Base-by-base conservation (phyloP, 2,113 vertebrate species). In the Hylia prasina region DNA sequence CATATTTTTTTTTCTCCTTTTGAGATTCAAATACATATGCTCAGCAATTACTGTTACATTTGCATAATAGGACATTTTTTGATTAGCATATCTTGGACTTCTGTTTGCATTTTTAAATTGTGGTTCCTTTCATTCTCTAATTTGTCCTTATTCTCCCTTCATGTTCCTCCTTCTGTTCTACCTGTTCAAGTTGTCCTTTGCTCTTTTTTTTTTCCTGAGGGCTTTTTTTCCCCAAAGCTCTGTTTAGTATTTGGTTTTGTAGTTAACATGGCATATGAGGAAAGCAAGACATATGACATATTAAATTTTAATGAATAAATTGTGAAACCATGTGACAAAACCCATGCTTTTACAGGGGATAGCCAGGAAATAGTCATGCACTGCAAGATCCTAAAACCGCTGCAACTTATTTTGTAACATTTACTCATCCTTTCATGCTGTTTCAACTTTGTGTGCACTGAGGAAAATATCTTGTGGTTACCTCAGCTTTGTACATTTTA, bases 51-150 rank as follows among this genome's bases (percentile, higher is more conserved):
- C 95, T 95, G 86, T 91, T 97, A 88, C 70, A 35, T 48, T 95
- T 94, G 93, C 79, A 97, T 95, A 94, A 93, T 60, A 73, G 82
- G 92, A 79, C 69, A 69, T 94, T 97, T 95, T 86, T 72, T 76
- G 60, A 97, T 97, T 98, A 94, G 81, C 96, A 92, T 96, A 82
- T 85, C 89, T 96, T 95, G 79, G 91, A 94, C 86, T 93, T 94
- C 66, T 75, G 73, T 93, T 95, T 90, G 84, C 83, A 89, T 91
- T 97, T 94, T 95, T 81, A 28, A 76, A 77, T 30, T 56, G 47
- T 89, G 88, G 87, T 93, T 96, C 82, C 73, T 90, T 96, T 81
- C 37, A 89, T 81, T 91, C 47, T 68, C 24, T 89, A 72, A 79
- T 91, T 93, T 94, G n/a, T 56, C 54, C 31, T 84, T 72, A 76